phyloP scores from a whole-genome alignment of 2,113 vertebrate species.

The Onychostruthus taczanowskii region DNA sequence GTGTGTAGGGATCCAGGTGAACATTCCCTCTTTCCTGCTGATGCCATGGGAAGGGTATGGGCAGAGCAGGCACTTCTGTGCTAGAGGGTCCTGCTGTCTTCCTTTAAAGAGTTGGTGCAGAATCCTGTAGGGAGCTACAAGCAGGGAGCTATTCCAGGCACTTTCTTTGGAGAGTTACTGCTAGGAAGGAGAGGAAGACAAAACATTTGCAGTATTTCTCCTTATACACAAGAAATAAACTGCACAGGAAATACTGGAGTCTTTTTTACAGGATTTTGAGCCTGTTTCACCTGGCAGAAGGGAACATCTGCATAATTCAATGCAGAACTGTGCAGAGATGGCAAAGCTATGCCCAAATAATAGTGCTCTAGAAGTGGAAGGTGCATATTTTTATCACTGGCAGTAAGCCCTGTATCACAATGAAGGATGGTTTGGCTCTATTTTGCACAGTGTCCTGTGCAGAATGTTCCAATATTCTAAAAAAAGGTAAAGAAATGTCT shows the following conservation, averaged over 20 bases:
- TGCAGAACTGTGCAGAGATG: background rate
- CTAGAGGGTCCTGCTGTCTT: background rate
- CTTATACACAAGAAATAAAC: background rate
- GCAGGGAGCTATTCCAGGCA: background rate
- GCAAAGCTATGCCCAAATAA: background rate
- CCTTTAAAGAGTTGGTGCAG: background rate
- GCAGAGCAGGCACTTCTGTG: background rate
- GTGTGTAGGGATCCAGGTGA: background rate
- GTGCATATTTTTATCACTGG: background rate
- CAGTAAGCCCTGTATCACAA: background rate
- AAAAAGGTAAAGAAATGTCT: background rate
- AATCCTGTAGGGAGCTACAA: background rate
- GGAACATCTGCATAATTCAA: background rate
- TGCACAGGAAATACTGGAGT: background rate
- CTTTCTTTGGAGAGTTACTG: background rate
- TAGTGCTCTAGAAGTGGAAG: background rate
- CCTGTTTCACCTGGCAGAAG: background rate
- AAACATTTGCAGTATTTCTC: background rate
- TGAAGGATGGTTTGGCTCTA: background rate
- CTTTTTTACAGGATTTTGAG: background rate
- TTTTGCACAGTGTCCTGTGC: background rate
- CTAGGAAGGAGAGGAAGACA: background rate
- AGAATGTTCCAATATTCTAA: background rate
- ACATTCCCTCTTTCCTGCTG: background rate
- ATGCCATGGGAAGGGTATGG: background rate